Conservation (phyloP, 2,113 vertebrate species). For the Clupea harengus region DNA sequence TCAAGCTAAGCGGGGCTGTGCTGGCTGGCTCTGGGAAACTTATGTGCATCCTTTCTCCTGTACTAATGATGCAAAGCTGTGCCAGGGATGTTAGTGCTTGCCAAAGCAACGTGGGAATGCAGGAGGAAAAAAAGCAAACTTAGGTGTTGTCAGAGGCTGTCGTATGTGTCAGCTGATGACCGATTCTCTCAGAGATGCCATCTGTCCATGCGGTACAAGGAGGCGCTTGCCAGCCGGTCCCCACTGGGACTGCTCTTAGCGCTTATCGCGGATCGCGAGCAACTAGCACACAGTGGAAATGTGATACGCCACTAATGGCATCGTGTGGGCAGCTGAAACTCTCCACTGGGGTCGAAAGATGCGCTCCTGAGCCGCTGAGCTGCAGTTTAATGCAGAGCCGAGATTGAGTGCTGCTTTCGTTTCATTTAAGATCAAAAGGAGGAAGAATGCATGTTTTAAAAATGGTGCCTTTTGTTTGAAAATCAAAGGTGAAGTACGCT, state of each 20-base stretch:
- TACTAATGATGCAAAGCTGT: neutral
- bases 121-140: constrained; percentile 13
- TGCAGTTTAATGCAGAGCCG: neutral
- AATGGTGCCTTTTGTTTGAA: neutral
- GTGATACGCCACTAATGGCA: constrained; percentile 14
- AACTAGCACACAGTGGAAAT: neutral
- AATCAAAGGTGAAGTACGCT: neutral
- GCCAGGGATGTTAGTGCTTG: neutral
- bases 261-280: constrained; percentile 1
- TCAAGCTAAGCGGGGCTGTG: neutral
- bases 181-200: constrained; percentile 37
- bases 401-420: constrained; percentile 2
- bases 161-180: neutral
- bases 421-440: neutral
- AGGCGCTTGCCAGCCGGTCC: constrained; percentile 17
- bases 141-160: constrained; percentile 34
- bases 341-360: constrained; percentile 1
- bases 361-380: neutral
- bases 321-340: neutral
- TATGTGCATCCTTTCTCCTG: neutral
- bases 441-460: neutral
- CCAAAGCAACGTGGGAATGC: neutral
- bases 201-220: constrained; percentile 35
- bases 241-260: constrained; percentile 26
- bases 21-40: neutral